Conservation (phyloP, 2,888 invertebrate species). For the Pasiphila rectangulata region DNA sequence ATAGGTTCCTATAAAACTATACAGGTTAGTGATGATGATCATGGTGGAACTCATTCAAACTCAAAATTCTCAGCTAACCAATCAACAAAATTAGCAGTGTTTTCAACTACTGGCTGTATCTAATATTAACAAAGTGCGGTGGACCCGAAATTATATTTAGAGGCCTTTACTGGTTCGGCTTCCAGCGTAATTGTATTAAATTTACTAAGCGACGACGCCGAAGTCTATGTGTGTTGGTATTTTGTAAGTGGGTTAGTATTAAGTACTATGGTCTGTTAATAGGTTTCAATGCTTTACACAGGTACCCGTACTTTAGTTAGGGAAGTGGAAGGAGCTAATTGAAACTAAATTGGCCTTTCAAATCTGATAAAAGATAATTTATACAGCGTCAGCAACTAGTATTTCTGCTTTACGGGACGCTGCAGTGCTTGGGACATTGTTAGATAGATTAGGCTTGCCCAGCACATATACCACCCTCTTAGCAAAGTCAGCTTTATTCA, state of each 20-base stretch:
- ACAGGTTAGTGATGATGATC: neutral
- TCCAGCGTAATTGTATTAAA: slow-evolving; percentile 8
- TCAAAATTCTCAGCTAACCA: neutral
- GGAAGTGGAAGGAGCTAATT: no score
- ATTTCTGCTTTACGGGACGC: no score
- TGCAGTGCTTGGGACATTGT: no score
- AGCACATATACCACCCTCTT: no score
- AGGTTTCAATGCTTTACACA: neutral
- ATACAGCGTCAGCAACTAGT: no score
- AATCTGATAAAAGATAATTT: no score
- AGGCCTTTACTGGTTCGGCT: slow-evolving; percentile 10
- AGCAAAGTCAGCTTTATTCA: no score
- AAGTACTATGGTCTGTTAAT: neutral
- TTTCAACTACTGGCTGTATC: slow-evolving; percentile 4
- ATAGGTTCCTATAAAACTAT: no score
- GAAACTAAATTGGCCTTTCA: no score
- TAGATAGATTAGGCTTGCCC: no score
- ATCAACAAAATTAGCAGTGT: neutral
- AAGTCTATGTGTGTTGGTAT: neutral
- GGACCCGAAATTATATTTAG: slow-evolving; percentile 35
- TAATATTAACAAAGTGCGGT: slow-evolving; percentile 41
- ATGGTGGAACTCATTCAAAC: no score
- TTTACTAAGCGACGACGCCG: neutral
- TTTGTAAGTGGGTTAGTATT: neutral
- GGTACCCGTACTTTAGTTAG: neutral